phyloP scores from a whole-genome alignment of 2,888 invertebrate genomes.

The Cecidostiba fungosa region DNA sequence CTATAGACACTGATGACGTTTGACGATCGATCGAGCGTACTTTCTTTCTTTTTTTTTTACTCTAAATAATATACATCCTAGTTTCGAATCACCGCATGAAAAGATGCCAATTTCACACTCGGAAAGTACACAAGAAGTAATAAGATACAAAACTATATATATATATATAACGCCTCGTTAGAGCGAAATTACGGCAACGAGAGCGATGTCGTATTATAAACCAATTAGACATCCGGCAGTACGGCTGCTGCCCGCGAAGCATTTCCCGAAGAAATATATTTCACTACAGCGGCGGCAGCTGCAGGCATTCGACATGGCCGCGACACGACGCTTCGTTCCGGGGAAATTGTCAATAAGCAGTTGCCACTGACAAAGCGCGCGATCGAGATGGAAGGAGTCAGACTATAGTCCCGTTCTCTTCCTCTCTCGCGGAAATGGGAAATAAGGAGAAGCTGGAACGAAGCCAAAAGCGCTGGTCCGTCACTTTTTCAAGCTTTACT shows the following conservation, averaged over 20 bases:
- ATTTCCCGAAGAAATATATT: constrained; percentile 36
- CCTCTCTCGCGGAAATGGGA: constrained; percentile 24
- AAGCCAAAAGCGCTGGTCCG: constrained; percentile 55
- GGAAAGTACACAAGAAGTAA: background rate
- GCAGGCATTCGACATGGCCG: background rate
- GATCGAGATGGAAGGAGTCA: constrained; percentile 1
- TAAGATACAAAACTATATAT: too few relatives aligned
- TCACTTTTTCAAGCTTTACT: constrained; percentile 21
- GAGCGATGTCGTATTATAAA: background rate
- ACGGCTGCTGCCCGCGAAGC: background rate
- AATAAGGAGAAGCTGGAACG: constrained; percentile 62
- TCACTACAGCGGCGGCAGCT: background rate
- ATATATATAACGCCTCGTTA: constrained; percentile 2
- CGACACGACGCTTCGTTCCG: background rate
- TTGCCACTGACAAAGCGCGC: constrained; percentile 57
- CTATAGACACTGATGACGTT: background rate
- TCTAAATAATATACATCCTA: too few relatives aligned
- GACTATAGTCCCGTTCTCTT: background rate
- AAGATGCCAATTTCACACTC: too few relatives aligned
- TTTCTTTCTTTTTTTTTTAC: background rate
- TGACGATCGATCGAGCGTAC: background rate
- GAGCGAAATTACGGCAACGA: background rate
- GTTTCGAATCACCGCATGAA: too few relatives aligned
- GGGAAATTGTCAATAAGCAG: constrained; percentile 59
- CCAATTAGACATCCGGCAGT: background rate